Evolutionary conservation across 35 echinoderm and acorn worm species (phyloP).

Genomic region (Eucidaris tribuloides): DNA sequence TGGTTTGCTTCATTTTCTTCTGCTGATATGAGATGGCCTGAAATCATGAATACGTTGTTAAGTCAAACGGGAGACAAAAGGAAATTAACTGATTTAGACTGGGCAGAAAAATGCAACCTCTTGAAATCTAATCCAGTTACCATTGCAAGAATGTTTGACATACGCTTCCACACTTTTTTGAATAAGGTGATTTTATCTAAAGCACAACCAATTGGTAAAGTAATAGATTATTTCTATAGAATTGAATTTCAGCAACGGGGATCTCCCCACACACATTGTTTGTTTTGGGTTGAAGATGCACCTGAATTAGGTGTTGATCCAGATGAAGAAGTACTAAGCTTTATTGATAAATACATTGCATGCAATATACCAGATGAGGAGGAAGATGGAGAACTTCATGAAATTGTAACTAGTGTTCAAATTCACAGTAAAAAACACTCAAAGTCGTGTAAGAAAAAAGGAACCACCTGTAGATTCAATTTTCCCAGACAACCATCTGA

Average conservation of each 20-base stretch:
- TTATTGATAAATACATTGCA: slow-evolving; percentile 61
- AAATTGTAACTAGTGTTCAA: slow-evolving; percentile 70
- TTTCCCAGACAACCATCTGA: slow-evolving; percentile 58
- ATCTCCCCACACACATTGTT: slow-evolving; percentile 36
- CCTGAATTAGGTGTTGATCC: slow-evolving; percentile 9
- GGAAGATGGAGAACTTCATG: slow-evolving; percentile 49
- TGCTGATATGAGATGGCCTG: slow-evolving; percentile 69
- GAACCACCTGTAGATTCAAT: slow-evolving; percentile 71
- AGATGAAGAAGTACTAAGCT: slow-evolving; percentile 35
- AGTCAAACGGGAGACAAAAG: slow-evolving; percentile 32
- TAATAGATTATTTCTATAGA: slow-evolving; percentile 40
- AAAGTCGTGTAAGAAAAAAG: slow-evolving; percentile 74
- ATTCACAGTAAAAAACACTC: slow-evolving; percentile 67
- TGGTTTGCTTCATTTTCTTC: slow-evolving; percentile 59
- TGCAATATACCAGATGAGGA: slow-evolving; percentile 35
- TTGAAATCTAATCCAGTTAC: slow-evolving; percentile 50
- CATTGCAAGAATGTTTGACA: slow-evolving; percentile 57
- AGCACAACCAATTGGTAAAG: slow-evolving; percentile 55
- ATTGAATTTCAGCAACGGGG: slow-evolving; percentile 47
- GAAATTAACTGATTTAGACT: slow-evolving; percentile 23
- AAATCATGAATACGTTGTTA: slow-evolving; percentile 32
- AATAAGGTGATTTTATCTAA: slow-evolving; percentile 48
- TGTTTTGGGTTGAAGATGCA: slow-evolving; percentile 58
- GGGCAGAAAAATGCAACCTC: slow-evolving; percentile 49
- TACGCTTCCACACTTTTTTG: slow-evolving; percentile 51